These are phyloP conservation scores for Nephrotoma guestfalica DNA, from an alignment of 2,888 invertebrate species.

Conservation along the genomic window DNA sequence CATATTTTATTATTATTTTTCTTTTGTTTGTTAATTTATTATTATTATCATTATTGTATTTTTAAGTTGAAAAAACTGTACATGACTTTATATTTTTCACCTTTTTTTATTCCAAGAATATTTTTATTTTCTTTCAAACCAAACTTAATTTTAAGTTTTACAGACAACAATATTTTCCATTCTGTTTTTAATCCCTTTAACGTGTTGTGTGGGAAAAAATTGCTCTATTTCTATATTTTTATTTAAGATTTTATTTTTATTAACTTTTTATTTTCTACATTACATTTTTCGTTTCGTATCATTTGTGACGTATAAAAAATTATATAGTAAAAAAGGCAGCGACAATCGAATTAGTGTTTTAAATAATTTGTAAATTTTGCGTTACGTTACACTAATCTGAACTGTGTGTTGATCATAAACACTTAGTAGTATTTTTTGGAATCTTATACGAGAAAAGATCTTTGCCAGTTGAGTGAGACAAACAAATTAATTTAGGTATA, in stretches of 20 bases:
- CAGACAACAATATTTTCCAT: background rate
- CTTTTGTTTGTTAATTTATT: background rate
- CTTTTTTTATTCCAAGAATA: background rate
- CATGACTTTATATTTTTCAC: background rate
- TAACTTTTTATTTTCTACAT: background rate
- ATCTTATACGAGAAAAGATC: too few relatives aligned
- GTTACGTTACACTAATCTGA: background rate
- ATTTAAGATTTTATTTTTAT: background rate
- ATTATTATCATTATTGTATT: background rate
- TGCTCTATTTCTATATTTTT: background rate
- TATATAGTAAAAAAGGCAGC: background rate
- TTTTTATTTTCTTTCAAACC: background rate
- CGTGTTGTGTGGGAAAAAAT: background rate
- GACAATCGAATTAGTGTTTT: background rate
- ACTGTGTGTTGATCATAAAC: too few relatives aligned
- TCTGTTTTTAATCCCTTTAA: background rate
- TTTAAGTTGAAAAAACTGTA: background rate
- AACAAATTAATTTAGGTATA: too few relatives aligned
- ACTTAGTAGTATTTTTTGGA: too few relatives aligned
- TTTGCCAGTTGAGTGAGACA: too few relatives aligned
- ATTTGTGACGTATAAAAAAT: background rate
- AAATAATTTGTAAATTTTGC: background rate
- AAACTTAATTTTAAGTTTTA: background rate
- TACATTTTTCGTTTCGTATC: background rate
- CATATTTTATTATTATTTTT: background rate